phyloP scores from a whole-genome alignment of 1,140 invertebrate species.

The Paramacrobiotus metropolitanus region DNA sequence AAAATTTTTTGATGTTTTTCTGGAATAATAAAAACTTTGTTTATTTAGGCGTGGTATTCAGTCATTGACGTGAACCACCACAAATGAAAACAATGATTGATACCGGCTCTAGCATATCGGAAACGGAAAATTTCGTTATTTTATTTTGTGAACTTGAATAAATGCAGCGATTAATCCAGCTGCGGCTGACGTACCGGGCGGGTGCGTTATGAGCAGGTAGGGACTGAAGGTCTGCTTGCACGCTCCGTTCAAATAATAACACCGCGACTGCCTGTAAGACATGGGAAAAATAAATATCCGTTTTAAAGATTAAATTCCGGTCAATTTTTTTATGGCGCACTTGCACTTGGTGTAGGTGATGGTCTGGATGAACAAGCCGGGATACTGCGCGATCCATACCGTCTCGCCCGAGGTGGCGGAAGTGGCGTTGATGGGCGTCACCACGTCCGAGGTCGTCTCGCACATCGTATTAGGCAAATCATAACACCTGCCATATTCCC shows the following conservation, averaged over 20 bases:
- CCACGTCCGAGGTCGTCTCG: background rate
- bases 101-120: too few relatives aligned
- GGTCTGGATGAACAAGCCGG: background rate
- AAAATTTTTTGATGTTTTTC: too few relatives aligned
- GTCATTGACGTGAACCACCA: too few relatives aligned
- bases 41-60: too few relatives aligned
- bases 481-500: background rate
- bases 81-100: too few relatives aligned
- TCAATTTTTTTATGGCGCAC: too few relatives aligned
- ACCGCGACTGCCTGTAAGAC: background rate
- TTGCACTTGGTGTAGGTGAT: background rate
- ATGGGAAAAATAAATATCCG: too few relatives aligned
- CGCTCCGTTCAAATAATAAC: background rate
- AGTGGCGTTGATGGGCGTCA: background rate
- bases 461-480: background rate
- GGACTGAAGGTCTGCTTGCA: background rate
- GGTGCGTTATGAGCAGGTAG: background rate
- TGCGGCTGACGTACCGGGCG: background rate
- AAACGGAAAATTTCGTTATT: too few relatives aligned
- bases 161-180: background rate
- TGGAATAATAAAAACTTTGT: too few relatives aligned
- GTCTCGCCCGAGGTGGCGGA: background rate
- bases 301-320: too few relatives aligned
- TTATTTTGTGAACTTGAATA: background rate
- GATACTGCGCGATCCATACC: background rate